Evolutionary conservation across 2,797 vertebrate genomes (phyloP).

Genomic region (Capromys pilorides): DNA sequence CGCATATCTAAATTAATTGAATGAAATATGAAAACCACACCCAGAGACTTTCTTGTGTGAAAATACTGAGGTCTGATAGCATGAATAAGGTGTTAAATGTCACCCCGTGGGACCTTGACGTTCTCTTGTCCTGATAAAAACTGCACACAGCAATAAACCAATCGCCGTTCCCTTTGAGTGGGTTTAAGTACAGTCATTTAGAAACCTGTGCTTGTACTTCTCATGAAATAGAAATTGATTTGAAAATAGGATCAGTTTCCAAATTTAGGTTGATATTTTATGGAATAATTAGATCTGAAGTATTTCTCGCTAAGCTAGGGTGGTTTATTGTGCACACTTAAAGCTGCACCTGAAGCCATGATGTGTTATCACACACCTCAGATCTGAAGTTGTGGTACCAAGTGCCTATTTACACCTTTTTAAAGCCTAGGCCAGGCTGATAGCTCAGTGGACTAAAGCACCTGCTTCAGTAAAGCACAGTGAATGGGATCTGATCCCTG

Average conservation of each 20-base stretch:
- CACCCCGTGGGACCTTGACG: background rate
- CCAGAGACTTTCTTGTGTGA: background rate
- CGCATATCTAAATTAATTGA: slow-evolving; percentile 33
- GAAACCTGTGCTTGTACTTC: slow-evolving; percentile 19
- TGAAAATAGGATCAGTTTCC: slow-evolving; percentile 53
- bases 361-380: background rate
- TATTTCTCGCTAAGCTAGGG: slow-evolving; percentile 33
- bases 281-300: slow-evolving; percentile 34
- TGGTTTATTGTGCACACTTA: background rate
- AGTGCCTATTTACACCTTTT: background rate
- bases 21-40: slow-evolving; percentile 27
- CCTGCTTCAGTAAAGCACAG: too few relatives aligned
- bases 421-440: background rate
- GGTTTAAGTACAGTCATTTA: slow-evolving; percentile 36
- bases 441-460: too few relatives aligned
- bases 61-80: slow-evolving; percentile 1
- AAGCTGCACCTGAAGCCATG: background rate
- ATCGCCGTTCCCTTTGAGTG: background rate
- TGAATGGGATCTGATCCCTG: too few relatives aligned
- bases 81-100: slow-evolving; percentile 28
- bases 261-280: slow-evolving; percentile 66
- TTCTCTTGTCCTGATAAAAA: slow-evolving; percentile 46
- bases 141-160: slow-evolving; percentile 49
- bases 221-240: slow-evolving; percentile 64
- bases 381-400: background rate